A percentile compares a stretch with the other conserved stretches of the same genome.
Conservation (phyloP, 2,797 vertebrate genomes). For the Hippocampus kuda region DNA sequence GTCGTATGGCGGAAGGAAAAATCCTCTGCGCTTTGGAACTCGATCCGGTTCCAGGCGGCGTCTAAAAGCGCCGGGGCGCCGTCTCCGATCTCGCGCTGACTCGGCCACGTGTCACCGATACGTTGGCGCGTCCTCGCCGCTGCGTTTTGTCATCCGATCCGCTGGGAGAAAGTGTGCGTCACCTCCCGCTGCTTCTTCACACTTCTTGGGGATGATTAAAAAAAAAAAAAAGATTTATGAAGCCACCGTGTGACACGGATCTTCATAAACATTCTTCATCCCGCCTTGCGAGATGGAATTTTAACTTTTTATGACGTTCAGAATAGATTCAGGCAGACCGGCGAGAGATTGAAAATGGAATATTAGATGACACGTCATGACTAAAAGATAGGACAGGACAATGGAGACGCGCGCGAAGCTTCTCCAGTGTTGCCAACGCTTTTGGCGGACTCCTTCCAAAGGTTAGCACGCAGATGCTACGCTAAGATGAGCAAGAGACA, state of each 20-base stretch:
- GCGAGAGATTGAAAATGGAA: neutral
- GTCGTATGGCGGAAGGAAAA: neutral
- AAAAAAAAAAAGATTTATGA: neutral
- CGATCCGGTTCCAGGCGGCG: neutral
- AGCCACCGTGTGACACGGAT: neutral
- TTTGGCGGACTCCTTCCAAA: too few species aligned
- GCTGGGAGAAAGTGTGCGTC: neutral
- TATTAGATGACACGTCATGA: neutral
- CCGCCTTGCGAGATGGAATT: neutral
- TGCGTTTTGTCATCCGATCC: neutral
- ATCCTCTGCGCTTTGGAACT: slow-evolving; percentile 3
- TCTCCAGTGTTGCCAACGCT: neutral
- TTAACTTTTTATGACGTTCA: neutral
- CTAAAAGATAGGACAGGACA: neutral
- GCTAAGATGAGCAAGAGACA: too few species aligned
- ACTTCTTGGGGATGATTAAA: neutral
- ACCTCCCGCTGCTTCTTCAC: too few species aligned
- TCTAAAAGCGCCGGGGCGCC: neutral
- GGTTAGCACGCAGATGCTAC: too few species aligned
- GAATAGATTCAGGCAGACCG: neutral
- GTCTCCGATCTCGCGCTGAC: slow-evolving; percentile 1
- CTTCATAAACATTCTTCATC: slow-evolving; percentile 2
- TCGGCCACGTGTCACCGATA: neutral
- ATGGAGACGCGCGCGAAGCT: neutral
- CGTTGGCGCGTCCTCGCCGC: neutral